Percentiles rank a stretch among this genome's conserved stretches.
Evolutionary conservation across 2,888 invertebrate species (phyloP).

Genomic region (Taphrorychus bicolor): DNA sequence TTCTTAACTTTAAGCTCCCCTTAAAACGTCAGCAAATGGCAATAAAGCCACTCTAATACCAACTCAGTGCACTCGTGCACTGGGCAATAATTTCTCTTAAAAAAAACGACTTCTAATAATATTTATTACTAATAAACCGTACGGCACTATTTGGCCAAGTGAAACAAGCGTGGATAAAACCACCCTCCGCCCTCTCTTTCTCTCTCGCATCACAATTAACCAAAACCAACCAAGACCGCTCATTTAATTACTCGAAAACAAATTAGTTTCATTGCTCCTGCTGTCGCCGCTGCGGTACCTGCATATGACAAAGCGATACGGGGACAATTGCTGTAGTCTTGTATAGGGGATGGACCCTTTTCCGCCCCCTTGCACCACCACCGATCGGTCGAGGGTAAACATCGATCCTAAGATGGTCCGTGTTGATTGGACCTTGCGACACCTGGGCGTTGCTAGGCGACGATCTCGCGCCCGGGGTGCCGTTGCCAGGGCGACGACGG

Average conservation of each 20-base stretch:
- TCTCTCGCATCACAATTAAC: too few relatives aligned
- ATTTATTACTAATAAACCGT: too few relatives aligned
- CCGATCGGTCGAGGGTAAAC: slow-evolving; percentile 50
- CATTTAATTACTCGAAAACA: slow-evolving; percentile 5
- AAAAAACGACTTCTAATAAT: too few relatives aligned
- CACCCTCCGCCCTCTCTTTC: too few relatives aligned
- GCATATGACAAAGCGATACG: slow-evolving; percentile 28
- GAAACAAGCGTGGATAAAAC: too few relatives aligned
- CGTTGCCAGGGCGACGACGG: slow-evolving; percentile 46
- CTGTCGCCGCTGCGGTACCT: slow-evolving; percentile 8
- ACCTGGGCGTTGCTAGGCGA: slow-evolving; percentile 60
- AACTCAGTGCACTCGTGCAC: too few relatives aligned
- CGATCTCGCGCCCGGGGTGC: slow-evolving; percentile 48
- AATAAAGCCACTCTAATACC: too few relatives aligned
- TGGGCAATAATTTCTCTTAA: too few relatives aligned
- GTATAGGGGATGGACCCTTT: background rate
- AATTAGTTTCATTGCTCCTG: background rate
- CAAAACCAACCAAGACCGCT: background rate
- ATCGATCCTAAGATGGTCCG: slow-evolving; percentile 61
- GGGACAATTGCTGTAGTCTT: too few relatives aligned
- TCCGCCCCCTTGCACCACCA: slow-evolving; percentile 25
- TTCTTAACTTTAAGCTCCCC: too few relatives aligned
- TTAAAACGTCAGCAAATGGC: too few relatives aligned
- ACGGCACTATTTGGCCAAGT: too few relatives aligned
- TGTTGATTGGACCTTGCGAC: slow-evolving; percentile 60